Percentiles rank a stretch among this genome's conserved stretches.
These are phyloP conservation scores for Ochlodes sylvanus DNA, from an alignment of 2,888 invertebrate species.

Conservation along the genomic window DNA sequence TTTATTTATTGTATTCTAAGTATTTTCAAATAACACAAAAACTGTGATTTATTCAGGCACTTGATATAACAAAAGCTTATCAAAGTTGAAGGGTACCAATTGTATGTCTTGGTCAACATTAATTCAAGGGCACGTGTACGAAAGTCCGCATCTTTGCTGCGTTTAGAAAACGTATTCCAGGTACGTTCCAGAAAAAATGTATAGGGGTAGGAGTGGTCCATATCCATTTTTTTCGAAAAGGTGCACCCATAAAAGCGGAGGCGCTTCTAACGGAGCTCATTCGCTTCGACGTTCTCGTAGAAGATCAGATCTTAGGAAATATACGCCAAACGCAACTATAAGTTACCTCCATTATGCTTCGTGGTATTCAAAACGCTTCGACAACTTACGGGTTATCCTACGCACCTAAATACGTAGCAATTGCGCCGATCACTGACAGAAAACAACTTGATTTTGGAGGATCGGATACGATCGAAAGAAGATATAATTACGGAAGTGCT, in stretches of 20 bases:
- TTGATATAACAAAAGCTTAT: slow-evolving; percentile 25
- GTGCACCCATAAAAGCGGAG: slow-evolving; percentile 71
- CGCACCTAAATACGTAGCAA: slow-evolving; percentile 71
- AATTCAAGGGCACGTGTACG: slow-evolving; percentile 78
- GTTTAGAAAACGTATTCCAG: slow-evolving; percentile 66
- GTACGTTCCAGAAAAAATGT: slow-evolving; percentile 67
- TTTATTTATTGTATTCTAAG: background rate
- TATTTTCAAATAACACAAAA: slow-evolving; percentile 2
- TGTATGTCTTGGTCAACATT: slow-evolving; percentile 54
- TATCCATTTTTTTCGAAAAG: slow-evolving; percentile 72
- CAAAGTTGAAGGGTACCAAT: slow-evolving; percentile 23
- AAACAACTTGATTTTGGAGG: slow-evolving; percentile 60
- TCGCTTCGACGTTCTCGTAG: slow-evolving; percentile 60
- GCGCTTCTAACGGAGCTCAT: slow-evolving; percentile 64
- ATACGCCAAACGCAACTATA: slow-evolving; percentile 40
- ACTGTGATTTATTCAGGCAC: slow-evolving; percentile 25
- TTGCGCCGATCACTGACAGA: slow-evolving; percentile 83
- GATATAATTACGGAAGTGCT: slow-evolving; percentile 87
- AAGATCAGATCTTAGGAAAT: slow-evolving; percentile 55
- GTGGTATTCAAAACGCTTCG: slow-evolving; percentile 45
- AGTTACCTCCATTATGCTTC: slow-evolving; percentile 43
- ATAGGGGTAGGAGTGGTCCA: slow-evolving; percentile 71
- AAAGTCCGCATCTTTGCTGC: slow-evolving; percentile 52
- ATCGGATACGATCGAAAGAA: slow-evolving; percentile 83
- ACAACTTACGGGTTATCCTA: slow-evolving; percentile 48